Evolutionary conservation across 2,888 invertebrate species (phyloP).

Genomic region (Pyrrhosoma nymphula): DNA sequence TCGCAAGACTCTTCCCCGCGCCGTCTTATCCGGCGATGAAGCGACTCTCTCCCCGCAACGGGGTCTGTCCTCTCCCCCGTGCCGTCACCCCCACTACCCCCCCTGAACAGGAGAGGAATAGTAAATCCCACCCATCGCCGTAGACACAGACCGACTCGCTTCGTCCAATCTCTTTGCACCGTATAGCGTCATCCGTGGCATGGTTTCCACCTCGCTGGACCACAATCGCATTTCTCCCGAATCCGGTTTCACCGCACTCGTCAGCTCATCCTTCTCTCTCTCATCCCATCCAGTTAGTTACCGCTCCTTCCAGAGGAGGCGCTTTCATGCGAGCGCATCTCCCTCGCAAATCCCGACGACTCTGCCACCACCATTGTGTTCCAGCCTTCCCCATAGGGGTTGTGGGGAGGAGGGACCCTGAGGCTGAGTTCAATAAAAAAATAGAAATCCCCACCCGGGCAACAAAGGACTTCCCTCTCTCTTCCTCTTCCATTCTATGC

Average conservation of each 20-base stretch:
- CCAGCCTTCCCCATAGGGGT: background rate
- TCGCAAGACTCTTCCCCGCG: background rate
- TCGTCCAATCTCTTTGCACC: background rate
- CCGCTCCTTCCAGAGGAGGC: background rate
- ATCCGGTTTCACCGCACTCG: background rate
- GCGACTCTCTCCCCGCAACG: too few relatives aligned
- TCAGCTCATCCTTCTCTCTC: background rate
- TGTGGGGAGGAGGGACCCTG: background rate
- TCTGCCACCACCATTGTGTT: background rate
- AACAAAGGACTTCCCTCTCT: background rate
- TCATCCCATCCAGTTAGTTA: background rate
- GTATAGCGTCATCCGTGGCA: background rate
- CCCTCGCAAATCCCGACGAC: background rate
- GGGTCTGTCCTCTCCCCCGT: too few relatives aligned
- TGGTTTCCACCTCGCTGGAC: conserved; percentile 15
- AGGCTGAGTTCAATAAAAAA: background rate
- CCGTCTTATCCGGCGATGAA: background rate
- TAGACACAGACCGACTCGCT: background rate
- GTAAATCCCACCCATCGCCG: background rate
- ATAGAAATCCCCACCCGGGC: background rate
- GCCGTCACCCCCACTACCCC: too few relatives aligned
- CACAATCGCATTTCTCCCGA: background rate
- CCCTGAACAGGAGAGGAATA: background rate
- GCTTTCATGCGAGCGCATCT: background rate
- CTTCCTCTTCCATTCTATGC: too few relatives aligned